A percentile compares a stretch with the other conserved stretches of the same genome.
Evolutionary conservation across 2,888 invertebrate species (phyloP).

Genomic region (Chesias legatella): DNA sequence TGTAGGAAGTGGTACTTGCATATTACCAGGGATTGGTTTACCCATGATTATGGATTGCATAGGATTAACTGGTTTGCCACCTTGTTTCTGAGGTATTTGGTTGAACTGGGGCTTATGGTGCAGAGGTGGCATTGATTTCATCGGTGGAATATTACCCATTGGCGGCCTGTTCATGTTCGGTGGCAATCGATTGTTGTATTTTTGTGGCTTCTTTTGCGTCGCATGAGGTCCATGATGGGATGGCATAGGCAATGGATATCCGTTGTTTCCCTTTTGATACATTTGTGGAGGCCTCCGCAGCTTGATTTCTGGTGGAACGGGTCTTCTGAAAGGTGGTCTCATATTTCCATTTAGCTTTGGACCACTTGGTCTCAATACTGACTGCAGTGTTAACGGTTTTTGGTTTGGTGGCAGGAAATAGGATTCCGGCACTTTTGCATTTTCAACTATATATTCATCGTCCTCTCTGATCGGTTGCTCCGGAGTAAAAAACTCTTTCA

Average conservation of each 20-base stretch:
- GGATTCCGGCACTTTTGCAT: conserved; percentile 49
- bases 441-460: conserved; percentile 61
- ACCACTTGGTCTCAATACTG: conserved; percentile 61
- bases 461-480: conserved; percentile 61
- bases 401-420: conserved; percentile 61
- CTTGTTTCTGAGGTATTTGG: conserved; percentile 33
- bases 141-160: conserved; percentile 45
- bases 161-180: conserved; percentile 48
- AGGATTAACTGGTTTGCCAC: conserved; percentile 34
- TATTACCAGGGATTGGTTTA: conserved; percentile 38
- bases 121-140: conserved; percentile 54
- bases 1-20: conserved; percentile 35
- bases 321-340: conserved; percentile 64
- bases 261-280: conserved; percentile 47
- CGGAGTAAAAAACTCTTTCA: conserved; percentile 50
- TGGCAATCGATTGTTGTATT: conserved; percentile 44
- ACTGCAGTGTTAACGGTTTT: conserved; percentile 68
- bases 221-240: conserved; percentile 45
- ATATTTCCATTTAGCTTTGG: conserved; percentile 49
- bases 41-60: conserved; percentile 54
- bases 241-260: conserved; percentile 63
- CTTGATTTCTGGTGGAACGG: conserved; percentile 70
- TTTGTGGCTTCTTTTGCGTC: conserved; percentile 49
- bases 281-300: conserved; percentile 56
- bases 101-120: conserved; percentile 35